Percentiles rank a stretch among this genome's conserved stretches.
phyloP scores from a whole-genome alignment of 2,888 invertebrate species.

The Copidosoma aretas region DNA sequence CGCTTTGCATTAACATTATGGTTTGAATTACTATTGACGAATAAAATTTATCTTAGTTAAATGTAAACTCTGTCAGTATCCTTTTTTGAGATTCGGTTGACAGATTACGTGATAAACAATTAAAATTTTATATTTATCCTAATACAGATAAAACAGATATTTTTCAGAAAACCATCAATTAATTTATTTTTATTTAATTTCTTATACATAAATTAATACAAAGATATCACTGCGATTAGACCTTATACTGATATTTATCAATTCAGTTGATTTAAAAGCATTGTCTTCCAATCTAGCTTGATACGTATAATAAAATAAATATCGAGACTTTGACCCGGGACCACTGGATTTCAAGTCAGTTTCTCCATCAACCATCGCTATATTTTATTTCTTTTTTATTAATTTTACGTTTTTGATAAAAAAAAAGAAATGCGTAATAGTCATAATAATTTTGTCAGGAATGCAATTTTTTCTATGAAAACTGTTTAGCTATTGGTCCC shows the following conservation, averaged over 20 bases:
- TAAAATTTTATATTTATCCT: constrained; percentile 13
- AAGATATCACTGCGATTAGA: not conserved
- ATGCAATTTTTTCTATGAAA: constrained; percentile 24
- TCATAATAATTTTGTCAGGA: constrained; percentile 17
- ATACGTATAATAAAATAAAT: too few species aligned
- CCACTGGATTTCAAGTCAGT: too few species aligned
- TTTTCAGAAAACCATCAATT: constrained; percentile 27
- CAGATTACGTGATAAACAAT: constrained; percentile 22
- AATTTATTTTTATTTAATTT: constrained; percentile 5
- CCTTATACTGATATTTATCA: too few species aligned
- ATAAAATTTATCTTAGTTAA: constrained; percentile 26
- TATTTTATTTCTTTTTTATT: too few species aligned
- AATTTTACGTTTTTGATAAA: constrained; percentile 1
- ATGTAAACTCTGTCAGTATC: constrained; percentile 21
- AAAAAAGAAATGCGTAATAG: constrained; percentile 18
- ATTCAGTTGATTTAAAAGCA: too few species aligned
- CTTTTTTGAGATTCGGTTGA: constrained; percentile 34
- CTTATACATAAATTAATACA: constrained; percentile 9
- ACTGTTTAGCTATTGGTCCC: constrained; percentile 36
- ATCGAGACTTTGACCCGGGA: too few species aligned
- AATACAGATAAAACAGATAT: constrained; percentile 6
- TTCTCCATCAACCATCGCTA: too few species aligned
- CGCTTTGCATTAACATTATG: constrained; percentile 27
- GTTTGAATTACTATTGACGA: constrained; percentile 20
- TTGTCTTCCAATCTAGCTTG: too few species aligned